Base-by-base conservation (phyloP, 35 echinoderm and acorn worm species). In the Anneissia japonica region DNA sequence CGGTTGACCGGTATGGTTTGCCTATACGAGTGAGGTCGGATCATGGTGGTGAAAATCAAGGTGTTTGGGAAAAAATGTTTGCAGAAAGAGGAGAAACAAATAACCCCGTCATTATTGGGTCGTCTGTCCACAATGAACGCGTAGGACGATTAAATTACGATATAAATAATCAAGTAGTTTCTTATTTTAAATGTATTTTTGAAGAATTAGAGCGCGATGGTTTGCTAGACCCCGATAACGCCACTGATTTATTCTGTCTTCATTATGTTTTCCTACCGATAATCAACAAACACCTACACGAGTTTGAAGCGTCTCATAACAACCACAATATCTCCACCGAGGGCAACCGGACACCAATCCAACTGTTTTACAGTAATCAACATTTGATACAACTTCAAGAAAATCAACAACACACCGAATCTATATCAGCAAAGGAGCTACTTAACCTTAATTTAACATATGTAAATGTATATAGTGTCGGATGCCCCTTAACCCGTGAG, bases 241-340 rank as follows among this genome's bases (percentile, higher is more conserved):
- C 17, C 29, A 10, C 36, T 16, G 79, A 83, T 39, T 39, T 88
- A 34, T 87, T 72, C 43, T 88, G 77, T 35, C 79, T 88, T 1
- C 86, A 88, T 36, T 73, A 88, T 83, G 46, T 72, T 14, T 88
- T 83, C 32, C 16, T 82, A 0, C 77, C 38, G 1, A 31, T 10
- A 29, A 88, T 89, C 1, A 83, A 89, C 31, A 30, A 26, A 1
- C 5, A 74, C 21, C 37, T 89, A 9, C 21, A 72, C 7, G 26
- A 51, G 32, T 89, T 82, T n/a, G 35, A 55, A 74, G 33, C 23
- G 1, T 43, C 79, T 35, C 72, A 83, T 16, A 83, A 38, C 21
- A 41, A 33, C 64, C 87, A 89, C 80, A 82, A 40, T 13, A 64
- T 89, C 7, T 38, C 38, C 9, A 89, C 87, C 31, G 76, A 46